Base-by-base conservation (phyloP, 2,888 invertebrate genomes). In the Sisyra nigra region DNA sequence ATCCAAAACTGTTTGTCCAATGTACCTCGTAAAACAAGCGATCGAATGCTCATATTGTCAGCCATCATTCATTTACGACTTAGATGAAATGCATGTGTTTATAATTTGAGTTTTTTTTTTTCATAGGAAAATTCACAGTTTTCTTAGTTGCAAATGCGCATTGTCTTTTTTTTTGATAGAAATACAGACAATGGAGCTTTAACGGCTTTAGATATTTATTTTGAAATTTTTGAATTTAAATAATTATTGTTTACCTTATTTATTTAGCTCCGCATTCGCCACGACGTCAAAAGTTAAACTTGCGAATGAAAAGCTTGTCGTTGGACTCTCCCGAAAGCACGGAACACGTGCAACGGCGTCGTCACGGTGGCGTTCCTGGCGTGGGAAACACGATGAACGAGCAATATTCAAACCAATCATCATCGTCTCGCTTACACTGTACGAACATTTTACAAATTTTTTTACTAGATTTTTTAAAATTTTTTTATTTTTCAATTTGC, bases 261-360 rank as follows among this genome's bases (percentile, higher is more conserved):
- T 24, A 24, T 24, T 24, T 77, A 91, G 91, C 91, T 62, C 92
- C 91, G 54, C 92, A 93, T 68, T 93, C 92, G 65, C 93, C 93
- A 58, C 80, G 92, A 61, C 81, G 91, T 49, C 91, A 92, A 73
- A 88, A 92, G 71, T 74, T 94, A 68, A 92, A 93, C 71, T 79
- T 93, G 65, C 80, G 93, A 62, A 94, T 94, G 94, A 94, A 96
- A 76, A 92, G 92, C 62, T 77, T 94, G 56, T 94, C 93, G 48
- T 69, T 94, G 76, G 94, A 94, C 65, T 92, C 92, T 29, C 93
- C 93, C 49, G 94, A 94, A 65, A 87, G 87, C 55, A 80, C 86
- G 47, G 88, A 89, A 61, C 80, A 81, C 58, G 77, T 74, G 32
- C 78, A 81, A 55, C 70, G 87, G 55, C 73, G 87, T 36, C 75